Conservation (phyloP, 2,888 invertebrate species). For the Meteorus cinctellus region DNA sequence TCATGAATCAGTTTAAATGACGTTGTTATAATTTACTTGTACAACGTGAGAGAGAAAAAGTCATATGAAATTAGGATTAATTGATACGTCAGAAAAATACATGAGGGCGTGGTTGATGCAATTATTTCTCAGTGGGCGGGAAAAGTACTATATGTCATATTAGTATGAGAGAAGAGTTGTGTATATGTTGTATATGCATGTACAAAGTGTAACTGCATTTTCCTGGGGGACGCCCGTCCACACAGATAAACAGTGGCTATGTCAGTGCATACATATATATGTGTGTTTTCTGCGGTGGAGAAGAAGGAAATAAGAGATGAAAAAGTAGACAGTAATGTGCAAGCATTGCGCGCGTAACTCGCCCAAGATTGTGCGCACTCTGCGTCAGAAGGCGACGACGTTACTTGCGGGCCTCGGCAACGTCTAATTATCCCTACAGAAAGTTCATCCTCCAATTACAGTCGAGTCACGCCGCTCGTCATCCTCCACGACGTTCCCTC, state of each 20-base stretch:
- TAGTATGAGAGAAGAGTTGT: constrained; percentile 37
- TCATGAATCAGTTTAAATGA: not conserved
- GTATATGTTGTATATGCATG: constrained; percentile 31
- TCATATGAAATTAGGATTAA: constrained; percentile 21
- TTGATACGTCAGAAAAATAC: constrained; percentile 20
- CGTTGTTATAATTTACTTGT: constrained; percentile 12
- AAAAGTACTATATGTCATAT: constrained; percentile 40
- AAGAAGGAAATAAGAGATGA: constrained; percentile 28
- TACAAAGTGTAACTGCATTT: constrained; percentile 18
- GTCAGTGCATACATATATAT: not conserved
- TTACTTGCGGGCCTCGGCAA: constrained; percentile 51
- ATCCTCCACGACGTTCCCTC: constrained; percentile 39
- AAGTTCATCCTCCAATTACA: constrained; percentile 64
- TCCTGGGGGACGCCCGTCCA: not conserved
- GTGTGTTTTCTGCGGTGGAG: not conserved
- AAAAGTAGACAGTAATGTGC: constrained; percentile 12
- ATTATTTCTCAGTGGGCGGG: constrained; percentile 36
- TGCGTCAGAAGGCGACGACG: constrained; percentile 28
- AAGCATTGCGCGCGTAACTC: constrained; percentile 37
- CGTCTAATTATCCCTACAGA: constrained; percentile 64
- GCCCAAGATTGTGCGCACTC: constrained; percentile 43
- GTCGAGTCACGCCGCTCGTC: constrained; percentile 56
- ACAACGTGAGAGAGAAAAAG: not conserved
- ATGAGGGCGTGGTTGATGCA: constrained; percentile 10
- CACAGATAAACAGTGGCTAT: not conserved